Percentiles rank a stretch among this genome's conserved stretches.
These are phyloP conservation scores for Stegastes partitus DNA, from an alignment of 2,113 vertebrate genomes.

Conservation along the genomic window DNA sequence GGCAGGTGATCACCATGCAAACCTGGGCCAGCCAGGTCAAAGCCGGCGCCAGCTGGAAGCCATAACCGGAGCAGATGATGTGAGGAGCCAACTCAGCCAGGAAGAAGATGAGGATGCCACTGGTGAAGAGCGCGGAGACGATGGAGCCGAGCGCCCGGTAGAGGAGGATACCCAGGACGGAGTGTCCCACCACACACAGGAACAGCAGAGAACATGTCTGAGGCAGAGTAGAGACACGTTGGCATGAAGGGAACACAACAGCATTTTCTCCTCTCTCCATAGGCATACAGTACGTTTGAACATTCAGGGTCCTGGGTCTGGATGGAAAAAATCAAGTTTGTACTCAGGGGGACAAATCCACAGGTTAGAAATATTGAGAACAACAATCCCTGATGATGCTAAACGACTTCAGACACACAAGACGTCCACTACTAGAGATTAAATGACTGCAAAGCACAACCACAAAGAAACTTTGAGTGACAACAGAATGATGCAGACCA, in stretches of 20 bases:
- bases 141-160: slow-evolving; percentile 84
- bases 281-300: no score
- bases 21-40: slow-evolving; percentile 89
- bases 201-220: slow-evolving; percentile 89
- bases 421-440: no score
- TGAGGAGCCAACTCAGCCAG: slow-evolving; percentile 89
- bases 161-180: slow-evolving; percentile 87
- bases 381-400: no score
- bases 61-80: slow-evolving; percentile 88
- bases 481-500: no score
- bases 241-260: background rate
- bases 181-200: slow-evolving; percentile 86
- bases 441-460: no score
- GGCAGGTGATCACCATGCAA: slow-evolving; percentile 88
- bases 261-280: background rate
- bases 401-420: no score
- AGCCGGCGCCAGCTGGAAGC: slow-evolving; percentile 87
- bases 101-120: slow-evolving; percentile 87
- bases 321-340: no score
- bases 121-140: slow-evolving; percentile 84
- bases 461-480: no score
- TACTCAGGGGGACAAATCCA: no score
- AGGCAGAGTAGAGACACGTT: background rate
- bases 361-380: no score
- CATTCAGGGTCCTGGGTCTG: no score